These are phyloP conservation scores for Chironomus tepperi DNA, from an alignment of 1,140 invertebrate species.

Conservation along the genomic window DNA sequence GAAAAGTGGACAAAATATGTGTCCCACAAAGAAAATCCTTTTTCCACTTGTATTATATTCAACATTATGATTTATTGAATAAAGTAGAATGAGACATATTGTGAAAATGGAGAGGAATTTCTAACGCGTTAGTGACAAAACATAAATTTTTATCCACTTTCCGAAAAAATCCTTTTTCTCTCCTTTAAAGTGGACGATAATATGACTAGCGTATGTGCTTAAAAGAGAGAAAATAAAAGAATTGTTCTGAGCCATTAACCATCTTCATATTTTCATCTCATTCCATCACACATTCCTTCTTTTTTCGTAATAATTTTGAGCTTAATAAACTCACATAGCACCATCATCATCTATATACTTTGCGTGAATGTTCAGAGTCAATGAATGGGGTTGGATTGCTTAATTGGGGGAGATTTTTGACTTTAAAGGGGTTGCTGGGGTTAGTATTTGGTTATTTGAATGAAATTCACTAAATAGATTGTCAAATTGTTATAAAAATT, in stretches of 20 bases:
- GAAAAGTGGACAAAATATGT: slow-evolving; percentile 13
- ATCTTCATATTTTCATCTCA: background rate
- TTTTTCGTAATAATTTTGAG: background rate
- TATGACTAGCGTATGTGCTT: background rate
- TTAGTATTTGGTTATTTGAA: no score
- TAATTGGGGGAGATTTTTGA: no score
- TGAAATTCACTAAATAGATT: no score
- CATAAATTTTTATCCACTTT: background rate
- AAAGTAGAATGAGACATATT: background rate
- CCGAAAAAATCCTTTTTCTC: background rate
- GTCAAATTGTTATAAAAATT: no score
- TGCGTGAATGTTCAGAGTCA: background rate
- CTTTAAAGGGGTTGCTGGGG: no score
- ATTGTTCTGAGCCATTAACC: slow-evolving; percentile 20
- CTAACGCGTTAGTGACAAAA: background rate
- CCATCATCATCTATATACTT: background rate
- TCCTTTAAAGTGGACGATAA: background rate
- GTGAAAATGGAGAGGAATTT: background rate
- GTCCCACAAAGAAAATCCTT: background rate
- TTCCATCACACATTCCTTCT: slow-evolving; percentile 4
- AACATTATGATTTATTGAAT: slow-evolving; percentile 2
- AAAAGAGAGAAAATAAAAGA: background rate
- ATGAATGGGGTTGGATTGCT: no score
- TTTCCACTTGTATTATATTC: background rate
- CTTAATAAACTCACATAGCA: slow-evolving; percentile 18